Conservation (phyloP, 2,113 vertebrate genomes). For the Irena cyanogastra region DNA sequence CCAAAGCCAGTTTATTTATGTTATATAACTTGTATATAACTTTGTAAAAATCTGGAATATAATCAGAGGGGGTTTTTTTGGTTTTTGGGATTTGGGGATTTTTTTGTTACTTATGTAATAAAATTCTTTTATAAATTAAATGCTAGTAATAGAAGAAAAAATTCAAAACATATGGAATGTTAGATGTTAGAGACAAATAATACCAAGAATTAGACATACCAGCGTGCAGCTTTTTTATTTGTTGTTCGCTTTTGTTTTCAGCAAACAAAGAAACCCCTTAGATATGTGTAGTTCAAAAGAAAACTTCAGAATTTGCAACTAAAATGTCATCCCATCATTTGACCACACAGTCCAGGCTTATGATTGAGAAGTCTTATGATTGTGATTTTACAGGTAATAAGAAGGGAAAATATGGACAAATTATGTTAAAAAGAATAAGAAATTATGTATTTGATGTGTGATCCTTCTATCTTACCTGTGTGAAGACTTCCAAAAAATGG, state of each 20-base stretch:
- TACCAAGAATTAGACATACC: not conserved
- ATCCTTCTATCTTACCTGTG: not conserved
- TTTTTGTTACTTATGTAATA: not conserved
- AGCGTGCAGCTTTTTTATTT: not conserved
- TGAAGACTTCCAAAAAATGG: not conserved
- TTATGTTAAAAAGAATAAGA: not conserved
- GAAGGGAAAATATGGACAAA: not conserved
- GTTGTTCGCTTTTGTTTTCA: not conserved
- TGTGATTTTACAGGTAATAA: not conserved
- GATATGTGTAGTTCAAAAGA: not conserved
- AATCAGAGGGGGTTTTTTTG: fast-evolving
- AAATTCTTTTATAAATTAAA: not conserved
- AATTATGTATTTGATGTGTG: not conserved
- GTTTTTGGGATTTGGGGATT: fast-evolving
- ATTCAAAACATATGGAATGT: not conserved
- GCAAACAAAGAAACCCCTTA: not conserved
- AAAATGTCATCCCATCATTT: not conserved
- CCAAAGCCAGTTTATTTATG: not conserved
- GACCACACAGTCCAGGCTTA: no score
- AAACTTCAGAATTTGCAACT: not conserved
- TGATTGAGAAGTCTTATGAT: not conserved
- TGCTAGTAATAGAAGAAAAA: not conserved
- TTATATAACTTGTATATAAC: no score
- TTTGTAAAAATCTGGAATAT: not conserved
- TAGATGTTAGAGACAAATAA: not conserved